phyloP scores from a whole-genome alignment of 2,888 invertebrate species.

The Zeuzera pyrina region DNA sequence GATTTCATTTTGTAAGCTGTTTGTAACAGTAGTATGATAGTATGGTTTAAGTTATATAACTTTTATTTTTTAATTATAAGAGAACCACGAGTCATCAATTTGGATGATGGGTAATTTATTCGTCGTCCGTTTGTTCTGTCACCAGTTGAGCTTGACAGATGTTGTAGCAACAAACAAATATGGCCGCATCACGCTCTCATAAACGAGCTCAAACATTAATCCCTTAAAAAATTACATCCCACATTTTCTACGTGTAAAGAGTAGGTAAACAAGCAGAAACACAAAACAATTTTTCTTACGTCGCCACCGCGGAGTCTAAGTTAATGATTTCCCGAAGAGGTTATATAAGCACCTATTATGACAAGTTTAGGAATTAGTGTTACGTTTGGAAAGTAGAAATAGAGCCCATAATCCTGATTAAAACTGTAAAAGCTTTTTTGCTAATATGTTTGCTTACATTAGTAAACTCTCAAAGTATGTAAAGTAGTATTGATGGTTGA shows the following conservation, averaged over 20 bases:
- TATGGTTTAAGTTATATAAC: too few relatives aligned
- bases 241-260: slow-evolving; percentile 26
- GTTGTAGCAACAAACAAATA: slow-evolving; percentile 59
- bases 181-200: slow-evolving; percentile 56
- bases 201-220: slow-evolving; percentile 62
- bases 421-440: too few relatives aligned
- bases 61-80: too few relatives aligned
- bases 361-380: too few relatives aligned
- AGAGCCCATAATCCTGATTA: too few relatives aligned
- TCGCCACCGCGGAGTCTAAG: slow-evolving; percentile 24
- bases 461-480: too few relatives aligned
- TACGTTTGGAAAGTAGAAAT: too few relatives aligned
- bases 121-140: slow-evolving; percentile 53
- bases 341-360: slow-evolving; percentile 18
- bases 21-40: too few relatives aligned
- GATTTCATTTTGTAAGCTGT: too few relatives aligned
- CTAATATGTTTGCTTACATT: too few relatives aligned
- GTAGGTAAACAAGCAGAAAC: slow-evolving; percentile 43
- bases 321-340: slow-evolving; percentile 26
- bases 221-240: slow-evolving; percentile 56
- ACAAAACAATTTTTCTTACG: slow-evolving; percentile 23
- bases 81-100: slow-evolving; percentile 53
- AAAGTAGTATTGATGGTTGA: too few relatives aligned
- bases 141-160: slow-evolving; percentile 65
- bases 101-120: slow-evolving; percentile 57